Base-by-base conservation (phyloP, 2,113 vertebrate species). In the Tenrec ecaudatus region DNA sequence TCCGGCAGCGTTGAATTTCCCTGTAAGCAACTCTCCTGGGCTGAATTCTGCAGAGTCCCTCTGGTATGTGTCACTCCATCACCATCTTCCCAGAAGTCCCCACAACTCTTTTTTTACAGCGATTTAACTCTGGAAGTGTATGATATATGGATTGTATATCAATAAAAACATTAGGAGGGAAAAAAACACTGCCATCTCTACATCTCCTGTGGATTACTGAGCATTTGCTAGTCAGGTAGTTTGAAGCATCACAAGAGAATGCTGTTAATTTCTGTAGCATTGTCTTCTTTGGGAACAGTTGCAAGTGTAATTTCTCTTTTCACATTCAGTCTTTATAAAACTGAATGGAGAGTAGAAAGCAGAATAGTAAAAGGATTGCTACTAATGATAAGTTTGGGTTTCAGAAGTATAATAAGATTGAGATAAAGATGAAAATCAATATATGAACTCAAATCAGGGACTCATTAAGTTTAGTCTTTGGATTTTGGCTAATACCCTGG, bases 261-360 rank as follows among this genome's bases (percentile, higher is more conserved):
- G 2, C 27, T 75, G 62, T 23, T 0, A 27, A 43, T 77, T 76
- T 88, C 64, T 66, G 64, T 16, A 76, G 19, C 27, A 17, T 83
- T 78, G 31, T n/a, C 25, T 62, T 86, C 38, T 57, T 31, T 29
- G 38, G 31, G 19, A 64, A 60, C 7, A 69, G 23, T 7, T 3
- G 25, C 79, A 58, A 60, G 53, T 43, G 62, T 11, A 23, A n/a
- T 57, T 88, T 84, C 27, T 83, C 73, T 40, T 66, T 90, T 40
- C 64, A 6, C 16, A 58, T 58, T 69, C 38, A 53, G 33, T 66
- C 43, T 84, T 85, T 81, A 58, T 71, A 92, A 89, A 89, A 89
- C 12, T 40, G 68, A 85, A 19, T 22, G 9, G 82, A 86, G 82
- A 82, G 36, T 77, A 40, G 33, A 68, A 68, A 84, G 91, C 25